Base-by-base conservation (phyloP, 2,888 invertebrate genomes). In the Mythimna pallens region DNA sequence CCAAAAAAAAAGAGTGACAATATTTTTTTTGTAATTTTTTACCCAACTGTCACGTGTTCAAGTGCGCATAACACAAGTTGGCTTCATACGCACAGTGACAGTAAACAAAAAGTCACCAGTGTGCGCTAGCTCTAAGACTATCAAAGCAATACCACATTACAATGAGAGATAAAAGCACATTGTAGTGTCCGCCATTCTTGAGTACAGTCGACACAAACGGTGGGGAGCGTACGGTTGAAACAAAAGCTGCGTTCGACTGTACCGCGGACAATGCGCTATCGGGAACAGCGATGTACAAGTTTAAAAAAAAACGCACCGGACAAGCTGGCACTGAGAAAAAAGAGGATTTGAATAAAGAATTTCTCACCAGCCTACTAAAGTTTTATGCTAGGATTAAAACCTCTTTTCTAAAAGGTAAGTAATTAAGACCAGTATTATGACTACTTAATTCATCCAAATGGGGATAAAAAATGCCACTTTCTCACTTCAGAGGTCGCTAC, bases 191-290 rank as follows among this genome's bases (percentile, higher is more conserved):
- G 62, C 84, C 57, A 81, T 84, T 86, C 81, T 83, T 73, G 65
- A 54, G 80, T 73, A 73, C 70, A 70, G 78, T 55, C 65, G 69
- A 70, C 74, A 75, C 84, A 72, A 82, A 78, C 84, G 57, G 76
- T 40, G 68, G 74, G 63, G 64, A 83, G 69, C 75, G 66, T 30
- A 59, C 57, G 66, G 72, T 20, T 61, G 54, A 82, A 86, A 85
- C 85, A 85, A 85, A 82, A 64, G 78, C 69, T 70, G 66, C 72
- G 77, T 78, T 73, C 75, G 68, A 78, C 69, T 69, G 68, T 82
- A 73, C 80, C 17, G 9, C 62, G 64, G 69, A 85, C 80, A 85
- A 84, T 82, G 36, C 17, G n/a, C 59, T 86, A 86, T 86, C 59
- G 75, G 20, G 80, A 63, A 81, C 80, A 65, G 52, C 14, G 30